Evolutionary conservation across 92 coral and sea anemone species (phyloP), one percentile per base, ranked within the genome.

Genomic region (Epizoanthus illoricatus): DNA sequence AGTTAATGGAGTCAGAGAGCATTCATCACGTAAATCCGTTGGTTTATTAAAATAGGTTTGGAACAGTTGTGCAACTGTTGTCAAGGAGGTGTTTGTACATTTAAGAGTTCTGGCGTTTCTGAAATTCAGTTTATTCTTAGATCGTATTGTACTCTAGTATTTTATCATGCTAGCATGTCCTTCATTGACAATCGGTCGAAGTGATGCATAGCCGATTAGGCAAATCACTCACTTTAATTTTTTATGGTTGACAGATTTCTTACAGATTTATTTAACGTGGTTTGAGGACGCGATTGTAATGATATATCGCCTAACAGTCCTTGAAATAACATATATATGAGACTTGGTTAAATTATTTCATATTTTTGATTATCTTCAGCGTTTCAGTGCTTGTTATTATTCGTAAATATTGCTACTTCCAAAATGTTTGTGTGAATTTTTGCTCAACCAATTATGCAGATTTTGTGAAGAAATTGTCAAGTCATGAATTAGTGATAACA

Each of bases 391-490:
- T 4, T 13, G 3, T 24, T 36, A 33, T 40, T 28, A 57, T 4
- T 20, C 55, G 55, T 52, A 6, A 23, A 5, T 17, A 73, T 12
- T 52, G 7, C 7, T 52, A 45, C 15, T 74, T 20, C 16, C 6
- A 12, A 54, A 6, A 21, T 10, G 23, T 73, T 16, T 43, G 20
- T 57, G 12, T 49, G 36, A 49, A 49, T 52, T 9, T 12, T 52
- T 52, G 12, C 56, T 9, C 10, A 28, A 28, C 56, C 16, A 52
- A 52, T 10, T 74, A 74, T 74, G 65, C 61, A 55, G 61, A 55
- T 74, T 17, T 24, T 74, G 45, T 55, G 65, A 47, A 74, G 21
- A 13, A 74, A 74, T 23, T 55, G 18, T 74, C 42, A 56, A 74
- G 66, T 28, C 41, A 56, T 74, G 65, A 57, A 23, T 74, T 52